Conservation (phyloP, 2,113 vertebrate species). For the Alethe diademata region DNA sequence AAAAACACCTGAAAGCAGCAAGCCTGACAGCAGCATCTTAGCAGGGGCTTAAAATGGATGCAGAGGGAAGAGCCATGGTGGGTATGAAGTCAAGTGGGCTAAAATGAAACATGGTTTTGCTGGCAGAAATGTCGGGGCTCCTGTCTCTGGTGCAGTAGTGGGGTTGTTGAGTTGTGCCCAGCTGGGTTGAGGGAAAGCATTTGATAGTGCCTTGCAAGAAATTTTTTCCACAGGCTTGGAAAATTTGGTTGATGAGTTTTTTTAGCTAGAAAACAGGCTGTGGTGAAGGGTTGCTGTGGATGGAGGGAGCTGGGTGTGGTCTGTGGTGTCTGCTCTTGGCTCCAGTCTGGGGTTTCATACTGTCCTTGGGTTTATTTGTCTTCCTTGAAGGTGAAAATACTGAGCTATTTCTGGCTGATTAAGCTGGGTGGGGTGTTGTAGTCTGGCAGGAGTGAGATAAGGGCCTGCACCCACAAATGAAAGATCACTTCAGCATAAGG, state of each 20-base stretch:
- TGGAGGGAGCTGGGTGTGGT: background rate
- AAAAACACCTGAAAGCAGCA: background rate
- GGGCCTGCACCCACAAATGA: background rate
- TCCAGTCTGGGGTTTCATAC: background rate
- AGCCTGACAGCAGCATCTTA: background rate
- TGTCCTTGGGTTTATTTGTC: background rate
- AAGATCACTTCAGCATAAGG: background rate
- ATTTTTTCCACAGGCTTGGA: background rate
- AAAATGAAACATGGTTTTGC: background rate
- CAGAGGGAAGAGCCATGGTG: background rate
- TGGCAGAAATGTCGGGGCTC: background rate
- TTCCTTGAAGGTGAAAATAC: background rate
- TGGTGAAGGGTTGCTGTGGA: background rate
- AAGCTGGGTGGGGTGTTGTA: background rate
- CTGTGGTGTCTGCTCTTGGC: background rate
- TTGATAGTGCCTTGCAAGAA: background rate
- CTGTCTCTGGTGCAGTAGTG: background rate
- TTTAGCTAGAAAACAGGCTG: background rate
- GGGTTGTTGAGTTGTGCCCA: background rate
- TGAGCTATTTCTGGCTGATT: background rate
- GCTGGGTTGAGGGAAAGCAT: background rate
- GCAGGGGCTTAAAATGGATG: background rate
- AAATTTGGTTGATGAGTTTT: background rate
- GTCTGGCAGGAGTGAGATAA: background rate
- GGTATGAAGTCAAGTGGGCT: background rate